A percentile compares a stretch with the other conserved stretches of the same genome.
phyloP scores from a whole-genome alignment of 1,140 invertebrate species.

The Odontomachus brunneus region DNA sequence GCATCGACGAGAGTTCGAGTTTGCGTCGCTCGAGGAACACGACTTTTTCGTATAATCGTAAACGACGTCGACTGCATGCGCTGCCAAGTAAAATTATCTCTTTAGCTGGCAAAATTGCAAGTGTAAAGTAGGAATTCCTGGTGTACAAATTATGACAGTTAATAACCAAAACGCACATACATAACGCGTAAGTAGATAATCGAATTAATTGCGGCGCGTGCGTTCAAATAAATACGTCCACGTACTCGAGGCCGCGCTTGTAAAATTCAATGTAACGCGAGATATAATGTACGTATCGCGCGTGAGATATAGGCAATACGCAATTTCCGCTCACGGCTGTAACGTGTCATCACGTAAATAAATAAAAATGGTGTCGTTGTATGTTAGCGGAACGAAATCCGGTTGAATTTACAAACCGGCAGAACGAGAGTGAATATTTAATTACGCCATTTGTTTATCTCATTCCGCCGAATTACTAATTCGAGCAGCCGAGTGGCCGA shows the following conservation, averaged over 20 bases:
- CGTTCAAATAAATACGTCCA: conserved; percentile 53
- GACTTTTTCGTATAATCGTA: neutral
- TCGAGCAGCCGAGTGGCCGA: conserved; percentile 50
- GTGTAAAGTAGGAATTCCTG: conserved; percentile 57
- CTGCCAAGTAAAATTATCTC: conserved; percentile 31
- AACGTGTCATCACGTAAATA: conserved; percentile 60
- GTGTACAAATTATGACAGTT: conserved; percentile 52
- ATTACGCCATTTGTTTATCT: conserved; percentile 59
- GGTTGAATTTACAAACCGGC: conserved; percentile 53
- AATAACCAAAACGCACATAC: conserved; percentile 51
- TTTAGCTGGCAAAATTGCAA: conserved; percentile 45
- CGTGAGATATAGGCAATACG: conserved; percentile 53
- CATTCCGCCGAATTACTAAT: conserved; percentile 54
- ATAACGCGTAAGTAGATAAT: conserved; percentile 58
- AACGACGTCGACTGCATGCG: neutral
- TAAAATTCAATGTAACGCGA: conserved; percentile 57
- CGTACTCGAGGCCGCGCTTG: conserved; percentile 36
- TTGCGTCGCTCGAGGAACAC: neutral
- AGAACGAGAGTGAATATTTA: conserved; percentile 54
- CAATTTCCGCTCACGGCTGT: conserved; percentile 47
- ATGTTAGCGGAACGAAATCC: conserved; percentile 54
- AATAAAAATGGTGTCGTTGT: conserved; percentile 58
- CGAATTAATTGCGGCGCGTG: conserved; percentile 58
- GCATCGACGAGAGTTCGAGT: neutral
- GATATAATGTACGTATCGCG: conserved; percentile 42